phyloP scores from a whole-genome alignment of 2,797 vertebrate species.

The Phataginus tetradactyla region DNA sequence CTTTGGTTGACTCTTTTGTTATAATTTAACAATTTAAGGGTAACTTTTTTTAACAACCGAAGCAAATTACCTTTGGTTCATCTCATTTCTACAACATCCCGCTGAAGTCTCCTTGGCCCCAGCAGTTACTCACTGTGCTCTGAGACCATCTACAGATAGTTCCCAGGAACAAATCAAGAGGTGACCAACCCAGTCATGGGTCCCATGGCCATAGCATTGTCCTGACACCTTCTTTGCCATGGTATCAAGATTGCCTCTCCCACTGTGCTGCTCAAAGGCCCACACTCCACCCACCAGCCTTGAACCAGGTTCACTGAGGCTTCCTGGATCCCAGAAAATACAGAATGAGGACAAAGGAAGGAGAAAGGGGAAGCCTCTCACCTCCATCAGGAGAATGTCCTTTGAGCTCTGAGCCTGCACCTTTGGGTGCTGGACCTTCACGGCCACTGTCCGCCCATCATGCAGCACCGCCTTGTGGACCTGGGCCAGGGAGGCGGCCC shows the following conservation, averaged over 20 bases:
- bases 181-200: background rate
- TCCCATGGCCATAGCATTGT: fast-evolving
- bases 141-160: background rate
- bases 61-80: background rate
- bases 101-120: background rate
- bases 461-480: slow-evolving; percentile 96
- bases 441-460: slow-evolving; percentile 94
- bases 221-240: background rate
- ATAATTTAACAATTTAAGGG: background rate
- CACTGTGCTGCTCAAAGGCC: background rate
- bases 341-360: background rate
- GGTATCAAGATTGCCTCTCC: background rate
- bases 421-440: slow-evolving; percentile 98
- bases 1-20: background rate
- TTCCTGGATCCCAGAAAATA: background rate
- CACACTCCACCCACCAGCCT: background rate
- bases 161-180: background rate
- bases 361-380: slow-evolving; percentile 80
- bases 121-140: background rate
- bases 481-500: slow-evolving; percentile 96
- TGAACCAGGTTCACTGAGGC: background rate
- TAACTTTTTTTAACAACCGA: background rate
- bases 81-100: background rate
- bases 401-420: slow-evolving; percentile 94
- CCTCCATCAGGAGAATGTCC: slow-evolving; percentile 98